Conservation (phyloP, 1,140 invertebrate species). For the Proales similis region DNA sequence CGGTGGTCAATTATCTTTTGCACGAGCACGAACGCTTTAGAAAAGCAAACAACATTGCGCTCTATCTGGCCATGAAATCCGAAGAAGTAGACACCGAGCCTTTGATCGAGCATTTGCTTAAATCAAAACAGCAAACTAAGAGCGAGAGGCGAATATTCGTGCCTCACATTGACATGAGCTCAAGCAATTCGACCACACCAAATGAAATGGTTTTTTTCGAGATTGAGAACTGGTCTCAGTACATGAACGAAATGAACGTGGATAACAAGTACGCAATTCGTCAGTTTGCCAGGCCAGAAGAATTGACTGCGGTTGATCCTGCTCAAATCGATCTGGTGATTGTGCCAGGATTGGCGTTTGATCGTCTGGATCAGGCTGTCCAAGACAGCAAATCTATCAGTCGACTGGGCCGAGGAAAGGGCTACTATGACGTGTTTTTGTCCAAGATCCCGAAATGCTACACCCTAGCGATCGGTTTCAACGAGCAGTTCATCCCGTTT, state of each 20-base stretch:
- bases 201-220: slow-evolving; percentile 37
- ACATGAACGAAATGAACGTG: slow-evolving; percentile 15
- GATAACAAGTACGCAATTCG: slow-evolving; percentile 23
- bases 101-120: slow-evolving; percentile 17
- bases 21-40: neutral
- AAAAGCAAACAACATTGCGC: slow-evolving; percentile 21
- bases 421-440: slow-evolving; percentile 33
- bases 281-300: slow-evolving; percentile 9
- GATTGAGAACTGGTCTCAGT: slow-evolving; percentile 16
- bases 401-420: slow-evolving; percentile 26
- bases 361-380: neutral
- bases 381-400: neutral
- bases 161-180: slow-evolving; percentile 10
- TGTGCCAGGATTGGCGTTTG: slow-evolving; percentile 29
- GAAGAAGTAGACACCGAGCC: slow-evolving; percentile 34
- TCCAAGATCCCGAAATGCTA: slow-evolving; percentile 28
- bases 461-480: slow-evolving; percentile 21
- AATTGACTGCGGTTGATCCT: neutral
- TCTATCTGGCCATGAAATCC: slow-evolving; percentile 31
- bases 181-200: neutral
- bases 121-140: neutral
- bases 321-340: slow-evolving; percentile 15
- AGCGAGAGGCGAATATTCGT: slow-evolving; percentile 22
- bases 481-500: slow-evolving; percentile 23
- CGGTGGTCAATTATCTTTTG: slow-evolving; percentile 13